phyloP scores from a whole-genome alignment of 2,888 invertebrate genomes.

The Gibbula magus region DNA sequence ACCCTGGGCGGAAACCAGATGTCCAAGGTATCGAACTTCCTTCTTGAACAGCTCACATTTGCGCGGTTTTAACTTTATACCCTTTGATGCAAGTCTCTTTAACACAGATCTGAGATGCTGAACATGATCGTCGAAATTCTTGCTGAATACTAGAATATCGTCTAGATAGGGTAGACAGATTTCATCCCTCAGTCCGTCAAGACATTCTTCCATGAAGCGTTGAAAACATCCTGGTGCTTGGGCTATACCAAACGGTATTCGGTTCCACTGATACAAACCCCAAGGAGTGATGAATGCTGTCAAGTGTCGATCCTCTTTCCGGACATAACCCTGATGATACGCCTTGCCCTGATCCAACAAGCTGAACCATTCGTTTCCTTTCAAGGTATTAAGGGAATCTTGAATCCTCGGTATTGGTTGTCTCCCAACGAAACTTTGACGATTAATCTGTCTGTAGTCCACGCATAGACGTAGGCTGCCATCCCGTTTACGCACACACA shows the following conservation, averaged over 20 bases:
- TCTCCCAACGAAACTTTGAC: no score
- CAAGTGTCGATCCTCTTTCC: not conserved
- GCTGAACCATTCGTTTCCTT: conserved; percentile 2
- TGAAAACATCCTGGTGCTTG: not conserved
- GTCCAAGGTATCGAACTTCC: conserved; percentile 43
- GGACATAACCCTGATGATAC: conserved; percentile 17
- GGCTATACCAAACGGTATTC: no score
- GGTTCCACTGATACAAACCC: no score
- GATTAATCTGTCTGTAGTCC: no score
- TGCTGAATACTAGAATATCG: not conserved
- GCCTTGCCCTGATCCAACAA: conserved; percentile 8
- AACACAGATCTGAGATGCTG: conserved; percentile 39
- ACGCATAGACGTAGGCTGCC: no score
- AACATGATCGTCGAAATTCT: conserved; percentile 37
- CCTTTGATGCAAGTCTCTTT: conserved; percentile 32
- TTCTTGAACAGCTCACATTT: conserved; percentile 44
- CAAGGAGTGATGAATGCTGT: conserved; percentile 21
- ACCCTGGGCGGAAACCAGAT: conserved; percentile 38
- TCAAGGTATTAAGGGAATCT: not conserved
- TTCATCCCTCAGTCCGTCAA: not conserved
- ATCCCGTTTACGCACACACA: no score
- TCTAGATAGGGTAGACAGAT: conserved; percentile 4
- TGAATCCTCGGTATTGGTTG: not conserved
- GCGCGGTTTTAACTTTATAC: conserved; percentile 39
- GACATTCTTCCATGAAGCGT: not conserved